These are phyloP conservation scores for Agrilus mali DNA, from an alignment of 2,888 invertebrate species.

Conservation along the genomic window DNA sequence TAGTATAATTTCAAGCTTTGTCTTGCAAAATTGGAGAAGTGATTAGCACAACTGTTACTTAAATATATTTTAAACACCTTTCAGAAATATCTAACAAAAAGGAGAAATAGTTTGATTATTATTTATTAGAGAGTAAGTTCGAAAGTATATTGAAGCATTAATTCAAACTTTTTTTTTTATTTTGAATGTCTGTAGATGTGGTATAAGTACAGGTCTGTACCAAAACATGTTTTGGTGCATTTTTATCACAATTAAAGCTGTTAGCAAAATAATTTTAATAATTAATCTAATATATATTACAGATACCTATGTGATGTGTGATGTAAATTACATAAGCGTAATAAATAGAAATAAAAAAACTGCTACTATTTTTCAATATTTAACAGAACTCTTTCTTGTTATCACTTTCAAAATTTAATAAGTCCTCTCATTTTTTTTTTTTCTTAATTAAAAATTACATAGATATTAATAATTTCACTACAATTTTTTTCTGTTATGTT, in stretches of 20 bases:
- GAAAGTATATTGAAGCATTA: too few species aligned
- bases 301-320: constrained; percentile 3
- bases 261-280: too few species aligned
- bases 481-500: too few species aligned
- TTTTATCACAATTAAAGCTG: constrained; percentile 3
- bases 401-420: too few species aligned
- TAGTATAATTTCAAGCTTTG: constrained; percentile 11
- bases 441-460: too few species aligned
- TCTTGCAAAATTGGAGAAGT: constrained; percentile 14
- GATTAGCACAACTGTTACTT: constrained; percentile 25
- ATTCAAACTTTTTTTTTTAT: too few species aligned
- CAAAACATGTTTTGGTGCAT: too few species aligned
- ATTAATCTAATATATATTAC: background rate
- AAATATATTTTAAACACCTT: constrained; percentile 23
- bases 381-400: too few species aligned
- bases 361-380: too few species aligned
- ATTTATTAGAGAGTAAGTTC: background rate
- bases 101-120: too few species aligned
- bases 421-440: too few species aligned
- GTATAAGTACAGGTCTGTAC: background rate
- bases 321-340: constrained; percentile 8
- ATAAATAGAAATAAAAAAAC: constrained; percentile 7
- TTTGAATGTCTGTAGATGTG: constrained; percentile 2
- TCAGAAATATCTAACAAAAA: background rate
- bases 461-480: too few species aligned